Evolutionary conservation across 2,797 vertebrate genomes (phyloP), one percentile per base, ranked within the genome.

Genomic region (Eutrigla gurnardus): DNA sequence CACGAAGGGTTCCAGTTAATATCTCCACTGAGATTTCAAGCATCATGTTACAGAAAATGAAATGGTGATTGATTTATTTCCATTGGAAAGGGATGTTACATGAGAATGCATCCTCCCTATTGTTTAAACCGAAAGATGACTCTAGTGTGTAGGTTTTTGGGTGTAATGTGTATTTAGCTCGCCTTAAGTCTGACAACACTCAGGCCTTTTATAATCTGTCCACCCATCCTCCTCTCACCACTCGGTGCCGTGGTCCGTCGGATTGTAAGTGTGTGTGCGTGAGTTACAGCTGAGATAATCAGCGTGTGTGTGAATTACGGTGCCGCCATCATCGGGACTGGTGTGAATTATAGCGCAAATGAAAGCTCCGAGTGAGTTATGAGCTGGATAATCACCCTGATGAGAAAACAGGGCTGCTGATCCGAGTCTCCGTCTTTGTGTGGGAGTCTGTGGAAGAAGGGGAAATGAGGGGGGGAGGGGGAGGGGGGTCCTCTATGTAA

Each of bases 351-450:
- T 89, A 62, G 86, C 64, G 79, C 79, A 85, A 91, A 89, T 91
- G 88, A 91, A 93, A 90, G 85, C 86, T 85, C 82, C 67, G 87
- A 91, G 89, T 91, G 91, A 93, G 84, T 92, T 92, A 94, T 83
- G 89, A 83, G 86, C 83, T 83, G 78, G 86, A 92, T 92, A 92
- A 93, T 93, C 91, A 94, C 83, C 80, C 81, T 73, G 87, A 86
- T 64, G 84, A 89, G 82, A 84, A 91, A 92, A 87, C 83, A 87
- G 82, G 80, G 65, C 73, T 46, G 65, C 83, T 86, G 83, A 88
- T 86, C 74, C 67, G 64, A 85, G 63, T 62, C 77, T 83, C 65
- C 83, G 57, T 46, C 45, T 59, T 58, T 14, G 55, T 42, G 11
- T 59, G 49, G 57, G 52, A 65, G 63, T 58, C 14, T 25, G 57